Evolutionary conservation across 2,113 vertebrate genomes (phyloP).

Genomic region (Panthera uncia): DNA sequence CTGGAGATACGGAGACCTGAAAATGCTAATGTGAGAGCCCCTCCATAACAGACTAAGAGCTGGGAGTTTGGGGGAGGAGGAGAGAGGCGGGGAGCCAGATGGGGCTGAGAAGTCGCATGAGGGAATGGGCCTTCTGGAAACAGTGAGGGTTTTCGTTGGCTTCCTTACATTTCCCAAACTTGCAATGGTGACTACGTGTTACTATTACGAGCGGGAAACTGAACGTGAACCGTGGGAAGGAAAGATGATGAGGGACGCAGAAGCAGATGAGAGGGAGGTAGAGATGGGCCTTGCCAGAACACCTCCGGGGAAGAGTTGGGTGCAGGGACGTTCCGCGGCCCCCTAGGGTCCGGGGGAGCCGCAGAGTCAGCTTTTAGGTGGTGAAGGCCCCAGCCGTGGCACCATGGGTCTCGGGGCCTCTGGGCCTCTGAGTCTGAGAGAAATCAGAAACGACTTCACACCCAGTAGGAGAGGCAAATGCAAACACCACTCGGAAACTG

Average conservation of each 20-base stretch:
- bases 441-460: background rate
- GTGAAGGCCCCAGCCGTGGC: background rate
- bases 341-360: background rate
- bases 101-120: background rate
- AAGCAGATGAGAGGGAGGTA: background rate
- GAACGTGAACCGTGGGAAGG: background rate
- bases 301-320: background rate
- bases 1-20: conserved; percentile 7
- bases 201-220: background rate
- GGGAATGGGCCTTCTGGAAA: background rate
- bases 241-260: background rate
- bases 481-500: background rate
- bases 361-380: background rate
- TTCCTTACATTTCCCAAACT: background rate
- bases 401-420: background rate
- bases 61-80: background rate
- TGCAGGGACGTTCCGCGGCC: background rate
- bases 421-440: background rate
- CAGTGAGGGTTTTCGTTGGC: background rate
- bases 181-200: background rate
- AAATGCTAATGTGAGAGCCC: background rate
- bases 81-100: fast-evolving
- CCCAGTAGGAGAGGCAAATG: background rate
- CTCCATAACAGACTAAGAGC: background rate
- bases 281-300: background rate